Base-by-base conservation (phyloP, 2,888 invertebrate species). In the Leucophenga montana region DNA sequence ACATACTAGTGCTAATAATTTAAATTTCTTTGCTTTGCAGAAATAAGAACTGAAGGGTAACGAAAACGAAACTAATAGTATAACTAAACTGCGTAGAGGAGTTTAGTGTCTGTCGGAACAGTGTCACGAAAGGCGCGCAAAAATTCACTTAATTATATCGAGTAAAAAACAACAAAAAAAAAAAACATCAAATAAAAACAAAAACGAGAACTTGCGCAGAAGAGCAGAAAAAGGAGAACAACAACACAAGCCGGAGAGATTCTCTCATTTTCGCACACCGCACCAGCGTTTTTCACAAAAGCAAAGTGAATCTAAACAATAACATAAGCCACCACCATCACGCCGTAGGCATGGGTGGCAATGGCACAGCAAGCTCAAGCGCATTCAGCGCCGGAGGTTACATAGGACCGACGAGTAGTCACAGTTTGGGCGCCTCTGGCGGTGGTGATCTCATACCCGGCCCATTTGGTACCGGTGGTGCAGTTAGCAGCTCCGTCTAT, bases 361-460 rank as follows among this genome's bases (percentile, higher is more conserved):
- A 86, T 70, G 87, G 79, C 73, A 78, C 81, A 18, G 80, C 82
- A 59, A 79, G 76, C 59, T 75, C 78, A n/a, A 79, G 77, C 73
- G 81, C 85, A 20, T 85, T 85, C n/a, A 85, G 85, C 73, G 85
- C 82, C 31, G 84, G 86, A 72, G 84, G 85, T 69, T 85, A 85
- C 68, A 85, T 86, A 73, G 87, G 87, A n/a, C 86, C 86, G 48
- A 84, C 84, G 61, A 82, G 84, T 46, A 82, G 80, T 71, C 77
- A 75, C 57, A 81, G 78, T 69, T 68, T 79, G 54, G 78, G 76
- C 8, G 77, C 76, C 6, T 78, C 77, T 27, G 79, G 80, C 22
- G 83, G 80, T 20, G 84, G 85, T 54, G 86, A 86, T 72, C 77
- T 85, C 16, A 84, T 86, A 71, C 85, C 87, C 57, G 84, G 82